These are phyloP conservation scores for Bombus breviceps DNA, from an alignment of 1,140 invertebrate species.

Conservation along the genomic window DNA sequence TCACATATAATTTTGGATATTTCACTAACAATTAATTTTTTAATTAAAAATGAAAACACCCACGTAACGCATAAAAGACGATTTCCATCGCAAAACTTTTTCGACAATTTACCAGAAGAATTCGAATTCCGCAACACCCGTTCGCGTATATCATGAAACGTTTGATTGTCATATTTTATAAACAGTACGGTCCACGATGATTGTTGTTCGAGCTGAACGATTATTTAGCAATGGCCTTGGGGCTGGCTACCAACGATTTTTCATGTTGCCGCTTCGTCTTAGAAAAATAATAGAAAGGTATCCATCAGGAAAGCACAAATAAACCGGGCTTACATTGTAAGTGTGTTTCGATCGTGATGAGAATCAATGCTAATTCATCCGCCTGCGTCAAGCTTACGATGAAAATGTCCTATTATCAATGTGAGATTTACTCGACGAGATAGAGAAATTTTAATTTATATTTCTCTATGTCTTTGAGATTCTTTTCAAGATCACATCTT, in stretches of 20 bases:
- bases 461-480: too few species aligned
- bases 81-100: conserved; percentile 3
- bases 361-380: conserved; percentile 26
- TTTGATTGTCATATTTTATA: conserved; percentile 65
- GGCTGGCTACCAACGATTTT: conserved; percentile 33
- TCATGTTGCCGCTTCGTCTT: conserved; percentile 37
- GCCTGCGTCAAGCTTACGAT: not conserved
- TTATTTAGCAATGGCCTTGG: conserved; percentile 50
- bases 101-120: not conserved
- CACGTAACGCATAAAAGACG: not conserved
- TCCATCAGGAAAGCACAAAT: conserved; percentile 32
- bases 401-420: not conserved
- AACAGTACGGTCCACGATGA: conserved; percentile 51
- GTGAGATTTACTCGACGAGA: not conserved
- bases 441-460: not conserved
- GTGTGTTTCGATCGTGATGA: not conserved
- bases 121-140: not conserved
- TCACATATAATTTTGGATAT: not conserved
- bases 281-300: conserved; percentile 46
- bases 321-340: conserved; percentile 17
- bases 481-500: not conserved
- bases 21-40: too few species aligned
- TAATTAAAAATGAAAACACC: not conserved
- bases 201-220: conserved; percentile 45
- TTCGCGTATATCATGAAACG: not conserved